A percentile compares a stretch with the other conserved stretches of the same genome.
These are phyloP conservation scores for Megalops cyprinoides DNA, from an alignment of 2,797 vertebrate species.

Conservation along the genomic window DNA sequence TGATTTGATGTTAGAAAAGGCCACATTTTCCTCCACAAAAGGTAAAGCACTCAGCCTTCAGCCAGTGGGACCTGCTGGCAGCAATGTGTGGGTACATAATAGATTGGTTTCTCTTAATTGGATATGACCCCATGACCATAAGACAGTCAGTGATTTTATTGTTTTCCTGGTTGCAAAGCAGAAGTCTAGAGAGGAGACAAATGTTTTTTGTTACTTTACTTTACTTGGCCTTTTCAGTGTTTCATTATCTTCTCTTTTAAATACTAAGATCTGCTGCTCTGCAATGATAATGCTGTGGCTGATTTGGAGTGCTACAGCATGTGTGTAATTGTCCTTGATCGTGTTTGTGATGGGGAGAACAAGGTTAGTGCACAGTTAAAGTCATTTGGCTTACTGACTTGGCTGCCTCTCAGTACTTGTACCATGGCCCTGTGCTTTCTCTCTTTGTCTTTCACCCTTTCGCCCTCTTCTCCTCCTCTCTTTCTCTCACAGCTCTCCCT, in stretches of 20 bases:
- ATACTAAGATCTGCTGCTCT: too few species aligned
- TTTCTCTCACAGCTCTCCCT: background rate
- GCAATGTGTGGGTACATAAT: too few species aligned
- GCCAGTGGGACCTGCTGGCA: background rate
- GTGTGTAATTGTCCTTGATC: background rate
- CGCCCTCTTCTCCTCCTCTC: background rate
- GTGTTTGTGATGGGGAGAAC: too few species aligned
- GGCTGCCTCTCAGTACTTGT: background rate
- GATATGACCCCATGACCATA: background rate
- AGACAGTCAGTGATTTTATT: background rate
- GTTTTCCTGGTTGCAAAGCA: background rate
- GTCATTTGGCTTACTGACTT: background rate
- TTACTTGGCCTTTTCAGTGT: background rate
- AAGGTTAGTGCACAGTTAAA: background rate
- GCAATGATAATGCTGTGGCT: too few species aligned
- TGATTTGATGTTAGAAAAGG: background rate
- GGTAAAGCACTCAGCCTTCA: background rate
- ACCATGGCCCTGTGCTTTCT: background rate
- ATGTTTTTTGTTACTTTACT: slow-evolving; percentile 1
- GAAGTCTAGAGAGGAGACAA: background rate
- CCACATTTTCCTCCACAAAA: background rate
- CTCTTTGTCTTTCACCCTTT: background rate
- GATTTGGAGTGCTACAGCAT: too few species aligned
- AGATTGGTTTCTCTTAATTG: background rate
- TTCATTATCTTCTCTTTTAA: background rate